Evolutionary conservation across 2,797 vertebrate species (phyloP).

Genomic region (Oreochromis grahami): DNA sequence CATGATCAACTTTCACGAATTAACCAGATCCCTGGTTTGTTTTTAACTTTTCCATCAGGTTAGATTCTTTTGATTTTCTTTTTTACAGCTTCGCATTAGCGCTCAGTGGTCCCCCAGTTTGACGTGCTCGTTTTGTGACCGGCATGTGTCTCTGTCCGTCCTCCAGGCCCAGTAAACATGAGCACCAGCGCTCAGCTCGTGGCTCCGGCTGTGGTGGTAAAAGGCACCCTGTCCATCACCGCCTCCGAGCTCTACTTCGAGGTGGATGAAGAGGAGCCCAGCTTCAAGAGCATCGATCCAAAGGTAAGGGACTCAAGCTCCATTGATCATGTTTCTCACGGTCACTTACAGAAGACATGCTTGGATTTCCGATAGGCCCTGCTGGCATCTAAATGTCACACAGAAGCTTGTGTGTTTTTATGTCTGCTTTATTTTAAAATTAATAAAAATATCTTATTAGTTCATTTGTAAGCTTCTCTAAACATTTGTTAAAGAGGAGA

Average conservation of each 20-base stretch:
- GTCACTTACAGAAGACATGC: neutral
- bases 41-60: neutral
- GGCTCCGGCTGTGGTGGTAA: slow-evolving; percentile 87
- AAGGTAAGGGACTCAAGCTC: slow-evolving; percentile 83
- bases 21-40: neutral
- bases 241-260: slow-evolving; percentile 96
- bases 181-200: slow-evolving; percentile 93
- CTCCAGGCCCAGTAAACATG: slow-evolving; percentile 88
- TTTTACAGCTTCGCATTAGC: neutral
- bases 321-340: slow-evolving; percentile 6
- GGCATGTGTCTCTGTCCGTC: neutral
- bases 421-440: neutral
- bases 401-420: neutral
- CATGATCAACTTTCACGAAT: neutral
- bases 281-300: slow-evolving; percentile 93
- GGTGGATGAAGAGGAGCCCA: slow-evolving; percentile 94
- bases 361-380: neutral
- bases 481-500: neutral
- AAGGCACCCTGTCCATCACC: slow-evolving; percentile 93
- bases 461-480: neutral
- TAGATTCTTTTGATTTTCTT: neutral
- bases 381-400: neutral
- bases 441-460: neutral
- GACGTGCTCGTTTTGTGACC: slow-evolving; percentile 18
- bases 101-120: neutral